A percentile compares a stretch with the other conserved stretches of the same genome.
phyloP scores from a whole-genome alignment of 2,888 invertebrate genomes.

The Sinodicranocentrus sp. region DNA sequence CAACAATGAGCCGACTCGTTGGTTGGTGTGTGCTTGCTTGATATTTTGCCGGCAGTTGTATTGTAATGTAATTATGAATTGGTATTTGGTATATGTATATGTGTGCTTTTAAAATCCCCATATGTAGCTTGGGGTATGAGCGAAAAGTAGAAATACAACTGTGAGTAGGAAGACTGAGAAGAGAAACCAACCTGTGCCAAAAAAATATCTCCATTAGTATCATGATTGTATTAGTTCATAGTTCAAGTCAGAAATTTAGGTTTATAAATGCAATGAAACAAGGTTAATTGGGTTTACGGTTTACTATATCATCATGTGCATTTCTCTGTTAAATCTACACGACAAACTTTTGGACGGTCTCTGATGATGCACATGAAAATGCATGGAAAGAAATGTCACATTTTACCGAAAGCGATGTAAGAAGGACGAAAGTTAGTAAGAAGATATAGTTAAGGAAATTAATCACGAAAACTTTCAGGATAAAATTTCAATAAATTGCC shows the following conservation, averaged over 20 bases:
- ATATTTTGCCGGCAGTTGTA: background rate
- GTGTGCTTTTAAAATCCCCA: too few species aligned
- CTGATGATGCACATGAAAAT: too few species aligned
- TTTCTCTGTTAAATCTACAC: background rate
- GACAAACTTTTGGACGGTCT: too few species aligned
- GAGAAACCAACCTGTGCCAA: constrained; percentile 56
- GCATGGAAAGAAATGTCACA: background rate
- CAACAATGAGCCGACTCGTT: background rate
- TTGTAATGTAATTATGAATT: constrained; percentile 15
- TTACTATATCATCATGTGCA: background rate
- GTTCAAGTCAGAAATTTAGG: constrained; percentile 13
- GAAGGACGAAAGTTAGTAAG: too few species aligned
- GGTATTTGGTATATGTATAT: too few species aligned
- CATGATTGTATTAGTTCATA: constrained; percentile 41
- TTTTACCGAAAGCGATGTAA: background rate
- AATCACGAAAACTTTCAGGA: constrained; percentile 55
- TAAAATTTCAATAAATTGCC: constrained; percentile 36
- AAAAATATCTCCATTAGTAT: constrained; percentile 33
- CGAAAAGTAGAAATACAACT: too few species aligned
- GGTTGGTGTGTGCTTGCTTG: background rate
- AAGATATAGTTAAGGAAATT: background rate
- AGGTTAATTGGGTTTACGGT: background rate
- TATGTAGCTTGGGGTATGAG: too few species aligned
- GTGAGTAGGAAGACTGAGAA: background rate
- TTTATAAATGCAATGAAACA: constrained; percentile 14